These are phyloP conservation scores for Dasysyrphus albostriatus DNA, from an alignment of 2,888 invertebrate species.

Conservation along the genomic window DNA sequence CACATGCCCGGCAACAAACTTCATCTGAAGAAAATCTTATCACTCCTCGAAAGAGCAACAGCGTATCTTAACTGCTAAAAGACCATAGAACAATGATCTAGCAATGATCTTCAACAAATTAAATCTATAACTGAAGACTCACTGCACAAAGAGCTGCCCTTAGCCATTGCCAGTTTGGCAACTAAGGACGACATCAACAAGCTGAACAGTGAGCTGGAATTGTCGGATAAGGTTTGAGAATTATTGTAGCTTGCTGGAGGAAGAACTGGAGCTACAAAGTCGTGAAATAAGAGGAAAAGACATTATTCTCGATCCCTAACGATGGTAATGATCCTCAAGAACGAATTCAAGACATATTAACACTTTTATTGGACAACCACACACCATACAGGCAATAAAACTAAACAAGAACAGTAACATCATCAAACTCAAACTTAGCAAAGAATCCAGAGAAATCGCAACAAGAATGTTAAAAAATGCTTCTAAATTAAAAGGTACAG, in stretches of 20 bases:
- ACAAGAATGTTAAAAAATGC: conserved; percentile 10
- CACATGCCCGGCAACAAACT: conserved; percentile 30
- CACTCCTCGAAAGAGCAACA: background rate
- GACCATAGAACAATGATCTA: background rate
- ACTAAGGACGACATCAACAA: conserved; percentile 3
- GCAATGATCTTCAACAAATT: background rate
- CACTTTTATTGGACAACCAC: no score
- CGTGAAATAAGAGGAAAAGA: no score
- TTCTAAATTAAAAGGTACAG: background rate
- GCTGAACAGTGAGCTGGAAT: background rate
- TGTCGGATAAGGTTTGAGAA: background rate
- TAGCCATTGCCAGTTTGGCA: conserved; percentile 2
- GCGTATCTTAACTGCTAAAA: background rate
- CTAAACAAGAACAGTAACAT: no score
- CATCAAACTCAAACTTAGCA: no score
- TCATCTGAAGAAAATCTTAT: background rate
- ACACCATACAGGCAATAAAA: no score
- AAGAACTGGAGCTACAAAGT: background rate
- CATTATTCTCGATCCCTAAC: background rate
- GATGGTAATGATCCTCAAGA: background rate
- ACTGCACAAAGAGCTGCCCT: background rate
- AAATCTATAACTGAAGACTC: background rate
- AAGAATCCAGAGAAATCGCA: background rate
- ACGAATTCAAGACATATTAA: background rate
- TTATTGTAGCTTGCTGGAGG: background rate